Evolutionary conservation across 2,888 invertebrate genomes (phyloP), one percentile per base, ranked within the genome.

Genomic region (Noctua fimbriata): DNA sequence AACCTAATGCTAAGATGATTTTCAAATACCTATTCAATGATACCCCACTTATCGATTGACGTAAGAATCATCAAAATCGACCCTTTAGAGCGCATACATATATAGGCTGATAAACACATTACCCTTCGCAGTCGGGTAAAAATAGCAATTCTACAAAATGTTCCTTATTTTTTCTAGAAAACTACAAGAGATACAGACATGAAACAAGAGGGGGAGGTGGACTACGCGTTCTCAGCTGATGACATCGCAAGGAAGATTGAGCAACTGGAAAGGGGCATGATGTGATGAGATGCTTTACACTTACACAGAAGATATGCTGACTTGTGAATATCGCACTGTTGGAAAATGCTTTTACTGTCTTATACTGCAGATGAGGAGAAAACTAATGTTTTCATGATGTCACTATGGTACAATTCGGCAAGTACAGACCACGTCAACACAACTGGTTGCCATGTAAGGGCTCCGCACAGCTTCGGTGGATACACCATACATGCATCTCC

Each of bases 161-260:
- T n/a, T n/a, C n/a, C n/a, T n/a, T n/a, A n/a, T n/a, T n/a, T n/a
- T 63, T 85, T 84, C 2, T 90, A 94, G 93, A 94, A 92, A 89
- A 89, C 85, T 52, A 89, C 92, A 52, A 87, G 78, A 69, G 91
- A 90, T 0, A 28, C 85, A 0, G 92, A 93, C 0, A 75, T 82
- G 2, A 93, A 93, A 41, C 89, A 91, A 67, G 94, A 95, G 18
- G 83, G 87, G 6, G 73, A 87, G 6, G 87, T 91, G 52, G 95
- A 96, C 73, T 96, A 95, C 88, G 89, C 93, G 0, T 96, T 92
- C 90, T 94, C 95, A 0, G 94, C 96, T 0, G 96, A 96, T 10
- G 96, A 96, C 79, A 96, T 96, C 73, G 92, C 94, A 0, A 91
- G 89, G 76, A 96, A 95, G 85, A 96, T 96, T 2, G 96, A 96